A percentile compares a stretch with the other conserved stretches of the same genome.
These are phyloP conservation scores for Drosophila bipectinata DNA, from an alignment of 1,140 invertebrate species.

Conservation along the genomic window DNA sequence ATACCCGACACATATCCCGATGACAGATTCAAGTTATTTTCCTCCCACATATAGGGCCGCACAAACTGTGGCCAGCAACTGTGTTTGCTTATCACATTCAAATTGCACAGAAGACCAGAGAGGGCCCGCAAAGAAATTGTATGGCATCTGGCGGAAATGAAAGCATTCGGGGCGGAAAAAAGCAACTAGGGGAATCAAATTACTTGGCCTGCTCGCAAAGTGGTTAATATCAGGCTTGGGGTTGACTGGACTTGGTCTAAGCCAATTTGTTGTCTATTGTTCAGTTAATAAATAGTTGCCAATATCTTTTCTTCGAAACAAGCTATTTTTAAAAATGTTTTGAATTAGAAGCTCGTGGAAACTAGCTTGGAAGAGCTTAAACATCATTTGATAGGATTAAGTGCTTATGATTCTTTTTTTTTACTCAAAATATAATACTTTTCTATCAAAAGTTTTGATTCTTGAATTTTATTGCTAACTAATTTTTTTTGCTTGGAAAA, in stretches of 20 bases:
- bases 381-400: too few species aligned
- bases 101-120: conserved; percentile 14
- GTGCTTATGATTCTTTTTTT: too few species aligned
- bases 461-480: too few species aligned
- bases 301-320: not conserved
- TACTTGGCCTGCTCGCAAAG: conserved; percentile 42
- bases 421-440: too few species aligned
- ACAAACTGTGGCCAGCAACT: conserved; percentile 23
- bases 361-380: too few species aligned
- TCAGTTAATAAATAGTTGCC: conserved; percentile 70
- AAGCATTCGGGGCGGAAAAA: conserved; percentile 11
- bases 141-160: conserved; percentile 36
- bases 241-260: conserved; percentile 41
- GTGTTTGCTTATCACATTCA: conserved; percentile 38
- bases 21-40: conserved; percentile 6
- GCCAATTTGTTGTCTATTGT: conserved; percentile 70
- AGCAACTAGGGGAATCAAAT: conserved; percentile 23
- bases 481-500: too few species aligned
- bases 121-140: conserved; percentile 33
- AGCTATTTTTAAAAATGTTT: not conserved
- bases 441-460: too few species aligned
- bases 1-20: conserved; percentile 13
- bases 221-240: conserved; percentile 59
- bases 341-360: not conserved
- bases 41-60: conserved; percentile 5